These are phyloP conservation scores for Ictalurus furcatus DNA, from an alignment of 2,113 vertebrate genomes.

Conservation along the genomic window DNA sequence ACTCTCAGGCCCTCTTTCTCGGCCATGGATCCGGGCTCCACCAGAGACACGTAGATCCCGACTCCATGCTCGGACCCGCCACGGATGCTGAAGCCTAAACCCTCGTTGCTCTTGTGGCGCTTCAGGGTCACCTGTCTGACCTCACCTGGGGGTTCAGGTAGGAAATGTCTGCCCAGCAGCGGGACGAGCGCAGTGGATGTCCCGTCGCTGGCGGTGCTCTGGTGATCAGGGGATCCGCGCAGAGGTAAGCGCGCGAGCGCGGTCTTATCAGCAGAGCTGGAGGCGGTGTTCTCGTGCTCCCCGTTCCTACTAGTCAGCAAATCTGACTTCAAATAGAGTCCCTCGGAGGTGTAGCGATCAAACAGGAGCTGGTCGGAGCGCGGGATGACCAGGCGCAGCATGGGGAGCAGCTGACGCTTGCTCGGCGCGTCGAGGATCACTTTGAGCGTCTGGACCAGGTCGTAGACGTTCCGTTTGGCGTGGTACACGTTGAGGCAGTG, in stretches of 20 bases:
- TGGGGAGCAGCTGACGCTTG: conserved; percentile 90
- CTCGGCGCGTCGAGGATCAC: conserved; percentile 88
- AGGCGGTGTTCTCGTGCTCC: conserved; percentile 48
- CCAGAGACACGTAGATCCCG: conserved; percentile 94
- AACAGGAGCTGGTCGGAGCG: conserved; percentile 96
- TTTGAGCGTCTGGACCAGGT: conserved; percentile 90
- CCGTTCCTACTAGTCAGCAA: conserved; percentile 64
- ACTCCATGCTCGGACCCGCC: conserved; percentile 95
- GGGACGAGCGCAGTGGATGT: conserved; percentile 69
- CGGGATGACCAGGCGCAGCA: conserved; percentile 92
- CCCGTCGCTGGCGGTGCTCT: conserved; percentile 76
- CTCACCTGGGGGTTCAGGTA: conserved; percentile 76
- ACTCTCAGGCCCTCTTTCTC: conserved; percentile 89
- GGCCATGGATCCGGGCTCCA: conserved; percentile 92
- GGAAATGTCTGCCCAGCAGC: conserved; percentile 71
- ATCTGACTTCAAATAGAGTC: conserved; percentile 83
- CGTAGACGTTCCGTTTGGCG: conserved; percentile 93
- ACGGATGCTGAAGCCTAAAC: conserved; percentile 95
- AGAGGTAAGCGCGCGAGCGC: conserved; percentile 29
- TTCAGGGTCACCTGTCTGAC: conserved; percentile 85
- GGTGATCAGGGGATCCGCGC: conserved; percentile 69
- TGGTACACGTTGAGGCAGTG: conserved; percentile 95
- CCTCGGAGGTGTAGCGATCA: conserved; percentile 94
- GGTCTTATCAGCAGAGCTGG: not conserved
- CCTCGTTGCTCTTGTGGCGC: conserved; percentile 89